Base-by-base conservation (phyloP, 2,113 vertebrate genomes). In the Emydura subglobosa region DNA sequence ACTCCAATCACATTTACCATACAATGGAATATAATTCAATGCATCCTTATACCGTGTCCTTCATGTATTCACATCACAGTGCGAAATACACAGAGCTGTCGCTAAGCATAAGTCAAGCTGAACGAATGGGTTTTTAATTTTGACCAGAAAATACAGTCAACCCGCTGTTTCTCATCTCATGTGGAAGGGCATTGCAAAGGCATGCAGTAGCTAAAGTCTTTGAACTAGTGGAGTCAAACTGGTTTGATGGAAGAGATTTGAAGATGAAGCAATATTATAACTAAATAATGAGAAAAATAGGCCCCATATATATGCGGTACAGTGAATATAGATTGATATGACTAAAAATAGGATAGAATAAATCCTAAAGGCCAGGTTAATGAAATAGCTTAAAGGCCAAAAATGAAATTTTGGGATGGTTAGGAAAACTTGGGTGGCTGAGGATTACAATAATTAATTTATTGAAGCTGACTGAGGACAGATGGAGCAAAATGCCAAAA, bases 121-220 rank as follows among this genome's bases (percentile, higher is more conserved):
- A 98, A 98, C 11, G 0, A 98, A 98, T 96, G 91, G 86, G 57
- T 5, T 95, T 98, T 98, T 97, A 98, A 98, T 98, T 98, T 98
- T 95, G 53, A 93, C 86, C 92, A 82, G 94, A 96, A 98, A 98
- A 96, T 90, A 89, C 16, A 95, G 84, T 95, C 90, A 96, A 96
- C 13, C 16, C 44, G 86, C 79, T 85, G 47, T 86, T 88, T 61
- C 19, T 94, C 81, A 90, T 95, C 72, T 94, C 90, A 92, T 55
- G 39, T 0, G 0, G 83, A 98, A 98, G 96, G 95, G 76, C 93
- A 95, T 74, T 92, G 49, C 88, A 97, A 98, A 97, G 95, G 49
- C 86, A 93, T 74, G 9, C 11, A 42, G 83, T 11, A 94, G 87
- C 11, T 89, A 93, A 93, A 82, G 11, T 12, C 59, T 90, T 95